Base-by-base conservation (phyloP, 92 coral and sea anemone genomes). In the Desmophyllum pertusum region DNA sequence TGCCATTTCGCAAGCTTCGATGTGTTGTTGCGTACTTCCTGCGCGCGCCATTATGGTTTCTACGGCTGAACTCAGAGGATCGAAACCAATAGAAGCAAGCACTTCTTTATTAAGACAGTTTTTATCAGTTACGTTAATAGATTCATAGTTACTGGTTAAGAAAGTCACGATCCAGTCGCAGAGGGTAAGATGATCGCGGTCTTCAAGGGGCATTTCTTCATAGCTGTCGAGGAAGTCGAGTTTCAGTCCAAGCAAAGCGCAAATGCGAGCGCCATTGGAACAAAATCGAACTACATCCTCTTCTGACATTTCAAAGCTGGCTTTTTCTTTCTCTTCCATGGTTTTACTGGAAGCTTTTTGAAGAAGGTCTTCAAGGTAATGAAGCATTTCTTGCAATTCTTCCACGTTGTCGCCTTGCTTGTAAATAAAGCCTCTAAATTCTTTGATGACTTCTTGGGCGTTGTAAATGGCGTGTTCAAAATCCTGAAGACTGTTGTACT, bases 221-320 rank as follows among this genome's bases (percentile, higher is more conserved):
- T 80, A 62, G 21, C 62, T 48, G 31, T 85, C 70, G 52, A 89
- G 80, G 53, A 89, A 85, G 87, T 85, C 84, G 19, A 75, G 79
- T 33, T 30, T 14, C 17, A 88, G 79, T 6, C 91, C 91, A 39
- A 88, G 83, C 39, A 77, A 55, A 41, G 66, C 43, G 38, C 85
- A 88, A 23, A 88, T 70, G 25, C 18, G 77, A 19, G 45, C 75
- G 13, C 14, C 10, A 5, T 46, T 19, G 36, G 9, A 40, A 0
- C 39, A 74, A n/a, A n/a, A n/a, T n/a, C n/a, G n/a, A n/a, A n/a
- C n/a, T n/a, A n/a, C n/a, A n/a, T n/a, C n/a, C n/a, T n/a, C n/a
- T n/a, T n/a, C n/a, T n/a, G n/a, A n/a, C n/a, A n/a, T n/a, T n/a
- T n/a, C n/a, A n/a, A n/a, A 40, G n/a, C n/a, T n/a, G n/a, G n/a